These are phyloP conservation scores for Fistularia commersonii DNA, from an alignment of 2,797 vertebrate species.

Conservation along the genomic window DNA sequence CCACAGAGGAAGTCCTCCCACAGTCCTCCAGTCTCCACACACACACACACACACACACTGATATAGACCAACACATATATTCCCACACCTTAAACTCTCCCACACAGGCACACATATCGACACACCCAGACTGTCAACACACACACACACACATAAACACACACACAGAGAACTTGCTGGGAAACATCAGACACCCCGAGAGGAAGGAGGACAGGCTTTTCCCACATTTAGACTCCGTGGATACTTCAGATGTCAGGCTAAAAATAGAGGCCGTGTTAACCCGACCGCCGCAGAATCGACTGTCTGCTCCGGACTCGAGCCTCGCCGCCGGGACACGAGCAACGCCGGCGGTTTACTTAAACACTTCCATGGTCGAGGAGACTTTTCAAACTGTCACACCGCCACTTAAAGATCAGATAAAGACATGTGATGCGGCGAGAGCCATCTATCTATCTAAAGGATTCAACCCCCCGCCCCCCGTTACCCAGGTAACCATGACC, in stretches of 20 bases:
- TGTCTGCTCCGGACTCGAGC: constrained; percentile 10
- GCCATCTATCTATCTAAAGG: no score
- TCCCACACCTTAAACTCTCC: constrained; percentile 67
- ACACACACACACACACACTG: constrained; percentile 77
- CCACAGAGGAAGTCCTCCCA: constrained; percentile 97
- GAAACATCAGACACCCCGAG: constrained; percentile 71
- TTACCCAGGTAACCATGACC: no score
- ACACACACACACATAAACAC: constrained; percentile 23
- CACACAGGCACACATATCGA: constrained; percentile 66
- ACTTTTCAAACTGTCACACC: background rate
- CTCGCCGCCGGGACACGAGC: background rate
- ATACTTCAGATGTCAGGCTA: constrained; percentile 95
- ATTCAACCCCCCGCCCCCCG: no score
- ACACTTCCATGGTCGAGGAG: background rate
- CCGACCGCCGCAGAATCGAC: constrained; percentile 67
- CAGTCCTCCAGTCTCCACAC: constrained; percentile 86
- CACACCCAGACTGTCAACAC: constrained; percentile 9
- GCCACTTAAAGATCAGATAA: background rate
- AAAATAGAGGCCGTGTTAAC: constrained; percentile 90
- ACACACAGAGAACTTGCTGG: constrained; percentile 57
- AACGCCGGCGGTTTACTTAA: background rate
- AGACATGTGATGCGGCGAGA: no score
- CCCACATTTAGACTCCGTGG: constrained; percentile 98
- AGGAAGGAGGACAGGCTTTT: constrained; percentile 86
- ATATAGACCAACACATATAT: no score